Evolutionary conservation across 1,140 invertebrate species (phyloP).

Genomic region (Drosophila nebulosa): DNA sequence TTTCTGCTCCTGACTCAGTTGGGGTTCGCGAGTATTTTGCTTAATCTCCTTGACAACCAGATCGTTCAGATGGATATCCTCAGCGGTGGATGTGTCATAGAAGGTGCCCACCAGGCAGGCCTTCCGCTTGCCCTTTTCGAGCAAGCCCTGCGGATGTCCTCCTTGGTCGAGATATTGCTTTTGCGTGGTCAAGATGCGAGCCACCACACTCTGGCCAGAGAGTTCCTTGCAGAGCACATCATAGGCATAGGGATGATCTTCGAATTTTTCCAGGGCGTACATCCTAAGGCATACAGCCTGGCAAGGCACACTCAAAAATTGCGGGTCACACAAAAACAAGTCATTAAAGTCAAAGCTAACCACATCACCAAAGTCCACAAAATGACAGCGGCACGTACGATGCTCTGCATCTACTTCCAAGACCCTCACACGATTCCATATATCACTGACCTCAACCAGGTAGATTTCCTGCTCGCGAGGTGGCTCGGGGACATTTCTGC

Average conservation of each 20-base stretch:
- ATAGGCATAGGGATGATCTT: conserved; percentile 67
- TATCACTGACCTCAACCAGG: conserved; percentile 60
- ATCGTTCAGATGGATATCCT: conserved; percentile 75
- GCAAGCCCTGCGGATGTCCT: conserved; percentile 33
- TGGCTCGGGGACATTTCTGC: conserved; percentile 6
- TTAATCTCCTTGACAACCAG: conserved; percentile 63
- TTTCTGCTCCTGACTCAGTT: conserved; percentile 57
- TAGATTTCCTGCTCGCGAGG: conserved; percentile 44
- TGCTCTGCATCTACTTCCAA: conserved; percentile 47
- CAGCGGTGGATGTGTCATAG: conserved; percentile 74
- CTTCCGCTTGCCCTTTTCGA: conserved; percentile 13
- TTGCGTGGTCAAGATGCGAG: conserved; percentile 64
- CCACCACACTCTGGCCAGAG: conserved; percentile 62
- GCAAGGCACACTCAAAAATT: conserved; percentile 61
- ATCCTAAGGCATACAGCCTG: conserved; percentile 73
- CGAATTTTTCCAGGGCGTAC: conserved; percentile 79
- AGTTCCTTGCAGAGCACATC: conserved; percentile 48
- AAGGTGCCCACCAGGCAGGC: conserved; percentile 69
- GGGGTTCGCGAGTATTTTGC: conserved; percentile 51
- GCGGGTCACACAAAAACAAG: conserved; percentile 48
- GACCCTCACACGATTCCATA: conserved; percentile 75
- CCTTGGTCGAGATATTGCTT: conserved; percentile 44
- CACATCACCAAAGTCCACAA: conserved; percentile 75
- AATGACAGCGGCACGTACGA: conserved; percentile 61
- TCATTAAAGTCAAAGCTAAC: conserved; percentile 46